Conservation (phyloP, 2,797 vertebrate genomes). For the Huso huso region DNA sequence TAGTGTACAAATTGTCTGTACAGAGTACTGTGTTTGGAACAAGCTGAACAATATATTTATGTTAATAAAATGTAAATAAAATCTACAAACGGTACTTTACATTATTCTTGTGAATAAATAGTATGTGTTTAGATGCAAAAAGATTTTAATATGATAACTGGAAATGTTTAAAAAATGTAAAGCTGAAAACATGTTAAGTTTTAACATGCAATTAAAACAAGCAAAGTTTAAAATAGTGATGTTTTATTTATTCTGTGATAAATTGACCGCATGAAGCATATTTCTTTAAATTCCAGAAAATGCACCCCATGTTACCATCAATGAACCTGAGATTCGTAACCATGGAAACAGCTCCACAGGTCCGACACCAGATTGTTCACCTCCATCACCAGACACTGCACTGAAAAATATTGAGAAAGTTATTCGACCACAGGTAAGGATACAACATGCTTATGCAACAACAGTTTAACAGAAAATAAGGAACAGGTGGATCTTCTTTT, state of each 20-base stretch:
- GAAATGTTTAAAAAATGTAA: too few relatives aligned
- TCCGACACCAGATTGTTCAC: conserved; percentile 94
- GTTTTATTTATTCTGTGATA: too few relatives aligned
- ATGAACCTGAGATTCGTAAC: conserved; percentile 77
- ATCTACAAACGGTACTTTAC: too few relatives aligned
- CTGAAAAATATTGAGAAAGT: conserved; percentile 97
- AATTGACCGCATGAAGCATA: neutral
- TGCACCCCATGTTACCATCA: conserved; percentile 74
- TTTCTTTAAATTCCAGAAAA: conserved; percentile 72
- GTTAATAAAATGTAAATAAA: too few relatives aligned
- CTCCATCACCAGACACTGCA: conserved; percentile 93
- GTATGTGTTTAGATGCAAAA: too few relatives aligned
- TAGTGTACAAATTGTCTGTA: too few relatives aligned
- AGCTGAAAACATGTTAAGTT: neutral
- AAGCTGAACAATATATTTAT: too few relatives aligned
- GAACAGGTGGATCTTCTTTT: too few relatives aligned
- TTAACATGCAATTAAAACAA: neutral
- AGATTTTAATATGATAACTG: too few relatives aligned
- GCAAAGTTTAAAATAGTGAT: neutral
- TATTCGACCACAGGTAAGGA: conserved; percentile 91
- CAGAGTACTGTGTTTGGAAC: too few relatives aligned
- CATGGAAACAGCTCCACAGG: conserved; percentile 87
- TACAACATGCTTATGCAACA: neutral
- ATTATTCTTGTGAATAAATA: too few relatives aligned
- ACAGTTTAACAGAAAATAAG: too few relatives aligned